Conservation (phyloP, 1,140 invertebrate genomes). For the Bombus superbus region DNA sequence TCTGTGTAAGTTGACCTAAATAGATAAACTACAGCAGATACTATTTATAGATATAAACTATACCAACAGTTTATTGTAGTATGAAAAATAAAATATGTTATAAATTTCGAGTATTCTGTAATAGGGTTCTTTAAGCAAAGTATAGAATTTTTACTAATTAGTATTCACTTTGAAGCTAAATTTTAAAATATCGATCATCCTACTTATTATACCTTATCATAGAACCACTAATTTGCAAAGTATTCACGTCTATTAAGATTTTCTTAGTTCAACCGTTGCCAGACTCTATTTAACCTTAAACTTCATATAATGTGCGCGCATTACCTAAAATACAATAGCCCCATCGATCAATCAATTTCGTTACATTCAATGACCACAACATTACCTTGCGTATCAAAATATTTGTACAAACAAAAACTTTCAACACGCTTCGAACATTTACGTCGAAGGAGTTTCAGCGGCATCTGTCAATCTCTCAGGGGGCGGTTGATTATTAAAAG, state of each 20-base stretch:
- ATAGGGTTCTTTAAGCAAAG: neutral
- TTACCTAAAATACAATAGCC: neutral
- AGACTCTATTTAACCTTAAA: neutral
- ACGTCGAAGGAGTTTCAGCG: constrained; percentile 3
- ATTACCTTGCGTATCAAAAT: neutral
- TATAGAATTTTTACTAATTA: neutral
- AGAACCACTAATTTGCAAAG: neutral
- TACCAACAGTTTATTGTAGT: too few relatives aligned
- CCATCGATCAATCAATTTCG: neutral
- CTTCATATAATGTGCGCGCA: neutral
- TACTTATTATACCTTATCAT: neutral
- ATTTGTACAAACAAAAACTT: neutral
- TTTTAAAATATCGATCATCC: neutral
- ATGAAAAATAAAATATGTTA: neutral
- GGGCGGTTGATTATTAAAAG: constrained; percentile 25
- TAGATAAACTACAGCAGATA: neutral
- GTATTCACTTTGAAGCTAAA: neutral
- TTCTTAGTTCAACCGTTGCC: neutral
- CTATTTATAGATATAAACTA: neutral
- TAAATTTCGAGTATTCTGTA: neutral
- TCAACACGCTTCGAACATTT: neutral
- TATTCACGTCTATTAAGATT: neutral
- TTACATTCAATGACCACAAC: neutral
- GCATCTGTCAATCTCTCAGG: constrained; percentile 22
- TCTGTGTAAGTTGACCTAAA: neutral